Base-by-base conservation (phyloP, 2,113 vertebrate genomes). In the Solea senegalensis region DNA sequence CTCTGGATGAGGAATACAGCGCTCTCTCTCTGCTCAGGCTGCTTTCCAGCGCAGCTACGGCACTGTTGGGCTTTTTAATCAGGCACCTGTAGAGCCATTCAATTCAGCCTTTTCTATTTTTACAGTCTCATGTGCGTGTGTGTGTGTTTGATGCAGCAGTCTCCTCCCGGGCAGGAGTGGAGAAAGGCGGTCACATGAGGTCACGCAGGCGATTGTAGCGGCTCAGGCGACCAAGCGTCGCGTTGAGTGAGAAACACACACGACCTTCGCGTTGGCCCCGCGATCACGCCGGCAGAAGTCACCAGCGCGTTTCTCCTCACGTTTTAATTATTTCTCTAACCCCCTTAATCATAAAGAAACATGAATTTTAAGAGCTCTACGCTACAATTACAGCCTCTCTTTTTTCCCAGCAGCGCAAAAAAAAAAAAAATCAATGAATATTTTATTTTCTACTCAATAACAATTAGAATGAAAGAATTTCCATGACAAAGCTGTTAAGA, bases 41-140 rank as follows among this genome's bases (percentile, higher is more conserved):
- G 21, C 49, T 15, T 12, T 51, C 48, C 61, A 39, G 27, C 52
- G 9, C 21, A 41, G 49, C 59, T 52, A 14, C 52, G 41, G 15
- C 74, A 39, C 69, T 49, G 58, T 16, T 14, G 65, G 45, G 68
- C n/a, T 21, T 50, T 76, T 52, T 62, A 77, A 74, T 82, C 76
- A 72, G 46, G 48, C 82, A 80, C 79, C 73, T 72, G 76, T 82
- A 50, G 82, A 77, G 72, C 61, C 43, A 39, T 71, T 79, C 65
- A 72, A 44, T 68, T 45, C 61, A 58, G 49, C 0, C 15, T 11
- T 53, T n/a, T 43, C 66, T 84, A 62, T 72, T 66, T 69, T 65
- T 66, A 48, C 14, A 46, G 14, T 21, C 39, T 46, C 9, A 7
- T 61, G 58, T 46, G 15, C 43, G 39, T 16, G 9, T 40, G 15